Base-by-base conservation (phyloP, 1,140 invertebrate genomes). In the Drosophila arawakana region DNA sequence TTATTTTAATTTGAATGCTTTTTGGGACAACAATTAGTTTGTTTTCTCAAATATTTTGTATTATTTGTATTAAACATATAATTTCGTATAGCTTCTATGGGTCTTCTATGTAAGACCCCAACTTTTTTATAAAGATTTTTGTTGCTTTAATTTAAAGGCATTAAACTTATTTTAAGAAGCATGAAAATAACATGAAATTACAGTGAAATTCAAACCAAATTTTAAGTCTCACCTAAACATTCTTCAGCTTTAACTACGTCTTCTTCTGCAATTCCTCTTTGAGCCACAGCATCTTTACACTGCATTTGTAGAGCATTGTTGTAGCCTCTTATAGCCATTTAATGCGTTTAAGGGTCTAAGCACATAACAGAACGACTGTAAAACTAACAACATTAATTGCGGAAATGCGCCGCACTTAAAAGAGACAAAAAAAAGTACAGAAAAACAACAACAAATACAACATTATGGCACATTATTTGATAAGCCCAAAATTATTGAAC, bases 401-500 rank as follows among this genome's bases (percentile, higher is more conserved):
- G 69, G 52, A 66, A 66, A 66, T 46, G 44, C 54, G 52, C 25
- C 1, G 44, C 49, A 47, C 63, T 25, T 46, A 65, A 61, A 49
- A 37, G 13, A 49, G 18, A 13, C 47, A 4, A 41, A 10, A 18
- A 21, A 39, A 44, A 25, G n/a, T 39, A 39, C 9, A 13, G 9
- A 60, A 46, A 15, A 46, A 44, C 18, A 44, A 18, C 10, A 39
- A 47, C 30, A 37, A 35, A 11, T n/a, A 49, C 10, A 41, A 34
- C 21, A 30, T 15, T 46, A 49, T 35, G 8, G 37, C 57, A 69
- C 58, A 63, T 62, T 54, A 25, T 63, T 30, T 58, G 69, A 65
- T 65, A 72, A 65, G 61, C 50, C 43, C 50, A 34, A 15, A 66
- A 50, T 41, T 30, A 72, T 59, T 73, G 46, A 67, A 69, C 43